phyloP scores from a whole-genome alignment of 1,140 invertebrate species.

The Nilaparvata lugens region DNA sequence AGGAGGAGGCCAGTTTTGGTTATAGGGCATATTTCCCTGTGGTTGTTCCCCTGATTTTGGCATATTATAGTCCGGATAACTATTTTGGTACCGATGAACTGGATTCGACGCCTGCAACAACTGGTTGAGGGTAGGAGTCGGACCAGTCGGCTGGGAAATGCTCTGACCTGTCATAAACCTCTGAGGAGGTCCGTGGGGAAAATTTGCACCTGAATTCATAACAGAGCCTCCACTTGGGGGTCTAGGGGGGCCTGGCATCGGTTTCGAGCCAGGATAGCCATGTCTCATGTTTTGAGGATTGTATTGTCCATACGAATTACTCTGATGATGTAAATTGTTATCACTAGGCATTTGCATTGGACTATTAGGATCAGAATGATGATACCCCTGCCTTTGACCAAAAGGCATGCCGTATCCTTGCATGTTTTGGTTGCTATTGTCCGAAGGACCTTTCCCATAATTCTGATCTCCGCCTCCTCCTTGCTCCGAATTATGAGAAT shows the following conservation, averaged over 20 bases:
- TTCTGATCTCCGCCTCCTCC: conserved; percentile 28
- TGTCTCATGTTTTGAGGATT: conserved; percentile 26
- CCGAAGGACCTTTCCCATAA: conserved; percentile 25
- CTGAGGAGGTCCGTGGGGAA: conserved; percentile 35
- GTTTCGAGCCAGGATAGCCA: conserved; percentile 29
- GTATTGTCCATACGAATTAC: conserved; percentile 23
- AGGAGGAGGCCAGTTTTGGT: conserved; percentile 25
- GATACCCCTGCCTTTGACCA: conserved; percentile 16
- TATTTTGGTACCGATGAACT: conserved; percentile 43
- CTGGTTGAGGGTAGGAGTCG: conserved; percentile 85
- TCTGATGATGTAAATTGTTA: conserved; percentile 19
- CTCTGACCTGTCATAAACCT: conserved; percentile 49
- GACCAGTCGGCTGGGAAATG: conserved; percentile 66
- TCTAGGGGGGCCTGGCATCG: conserved; percentile 29
- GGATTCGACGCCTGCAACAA: conserved; percentile 70
- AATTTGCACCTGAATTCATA: conserved; percentile 29
- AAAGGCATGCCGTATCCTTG: conserved; percentile 26
- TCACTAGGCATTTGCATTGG: conserved; percentile 17
- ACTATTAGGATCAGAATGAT: conserved; percentile 19
- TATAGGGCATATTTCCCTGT: conserved; percentile 20
- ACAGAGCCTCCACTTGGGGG: conserved; percentile 36
- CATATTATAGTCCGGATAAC: conserved; percentile 37
- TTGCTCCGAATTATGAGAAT: conserved; percentile 32
- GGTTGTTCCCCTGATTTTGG: conserved; percentile 28
- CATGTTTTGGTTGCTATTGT: conserved; percentile 28